Conservation (phyloP, 2,113 vertebrate species). For the Machaerirhynchus nigripectus region DNA sequence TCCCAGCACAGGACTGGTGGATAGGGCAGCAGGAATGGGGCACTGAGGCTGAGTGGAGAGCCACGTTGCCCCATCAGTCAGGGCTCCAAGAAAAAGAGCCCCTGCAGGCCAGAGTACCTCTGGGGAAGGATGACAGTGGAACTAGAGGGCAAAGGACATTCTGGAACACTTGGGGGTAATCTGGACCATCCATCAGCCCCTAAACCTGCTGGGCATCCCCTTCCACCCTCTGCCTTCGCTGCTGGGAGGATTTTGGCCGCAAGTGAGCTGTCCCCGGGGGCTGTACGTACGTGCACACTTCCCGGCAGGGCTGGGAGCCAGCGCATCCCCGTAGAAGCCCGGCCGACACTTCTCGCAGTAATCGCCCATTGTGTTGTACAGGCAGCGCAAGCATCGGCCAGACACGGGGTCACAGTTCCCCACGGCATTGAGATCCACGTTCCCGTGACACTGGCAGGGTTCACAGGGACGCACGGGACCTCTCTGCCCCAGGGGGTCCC, state of each 20-base stretch:
- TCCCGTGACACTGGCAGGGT: slow-evolving; percentile 82
- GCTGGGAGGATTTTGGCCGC: neutral
- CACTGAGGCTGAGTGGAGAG: neutral
- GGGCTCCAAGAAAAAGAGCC: neutral
- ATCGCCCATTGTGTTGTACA: slow-evolving; percentile 80
- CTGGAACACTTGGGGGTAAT: neutral
- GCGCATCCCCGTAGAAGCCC: slow-evolving; percentile 83
- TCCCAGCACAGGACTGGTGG: neutral
- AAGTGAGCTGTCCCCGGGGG: accelerated
- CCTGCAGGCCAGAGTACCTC: neutral
- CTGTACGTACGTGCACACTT: slow-evolving; percentile 82
- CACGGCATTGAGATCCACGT: slow-evolving; percentile 85
- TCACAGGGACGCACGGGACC: slow-evolving; percentile 72
- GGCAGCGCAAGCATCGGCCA: slow-evolving; percentile 86
- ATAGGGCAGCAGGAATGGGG: neutral
- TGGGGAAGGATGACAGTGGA: neutral
- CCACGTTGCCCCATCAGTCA: accelerated
- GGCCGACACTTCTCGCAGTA: slow-evolving; percentile 78
- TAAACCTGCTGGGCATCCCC: neutral
- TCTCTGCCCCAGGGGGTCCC: slow-evolving; percentile 83
- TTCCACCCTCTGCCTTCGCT: neutral
- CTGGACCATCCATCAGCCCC: neutral
- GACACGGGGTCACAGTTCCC: slow-evolving; percentile 84
- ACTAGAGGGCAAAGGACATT: neutral
- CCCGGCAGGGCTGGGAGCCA: neutral